A percentile compares a stretch with the other conserved stretches of the same genome.
Evolutionary conservation across 2,113 vertebrate genomes (phyloP).

Genomic region (Lepidothrix coronata): DNA sequence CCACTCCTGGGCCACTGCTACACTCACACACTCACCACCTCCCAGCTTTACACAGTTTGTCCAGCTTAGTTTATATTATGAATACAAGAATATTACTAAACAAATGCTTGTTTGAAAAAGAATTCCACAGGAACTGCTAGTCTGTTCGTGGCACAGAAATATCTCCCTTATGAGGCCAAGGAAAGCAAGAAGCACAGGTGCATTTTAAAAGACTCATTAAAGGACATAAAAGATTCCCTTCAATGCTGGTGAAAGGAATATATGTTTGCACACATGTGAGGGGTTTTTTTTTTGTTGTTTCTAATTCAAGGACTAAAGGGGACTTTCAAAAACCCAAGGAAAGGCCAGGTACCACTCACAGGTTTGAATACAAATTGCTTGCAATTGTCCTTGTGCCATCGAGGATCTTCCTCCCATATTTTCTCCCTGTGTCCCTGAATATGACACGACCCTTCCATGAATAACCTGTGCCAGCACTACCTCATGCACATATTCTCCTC

Average conservation of each 20-base stretch:
- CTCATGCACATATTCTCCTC: not conserved
- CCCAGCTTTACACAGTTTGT: not conserved
- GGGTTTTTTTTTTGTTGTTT: not conserved
- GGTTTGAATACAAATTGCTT: not conserved
- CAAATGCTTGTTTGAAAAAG: not conserved
- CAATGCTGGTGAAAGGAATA: not conserved
- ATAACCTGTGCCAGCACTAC: not conserved
- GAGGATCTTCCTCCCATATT: not conserved
- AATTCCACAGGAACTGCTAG: not conserved
- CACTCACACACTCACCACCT: not conserved
- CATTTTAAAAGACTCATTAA: not conserved
- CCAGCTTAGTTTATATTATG: not conserved
- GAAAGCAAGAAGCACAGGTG: not conserved
- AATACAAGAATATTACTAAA: not conserved
- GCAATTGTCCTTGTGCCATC: not conserved
- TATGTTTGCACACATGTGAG: rapidly evolving
- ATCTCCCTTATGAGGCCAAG: not conserved
- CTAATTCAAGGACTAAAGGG: not conserved
- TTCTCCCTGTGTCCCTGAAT: not conserved
- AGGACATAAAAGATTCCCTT: not conserved
- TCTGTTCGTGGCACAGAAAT: not conserved
- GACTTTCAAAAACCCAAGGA: not conserved
- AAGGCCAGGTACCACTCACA: not conserved
- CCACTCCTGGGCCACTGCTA: not conserved
- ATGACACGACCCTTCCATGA: not conserved